Evolutionary conservation across 1,140 invertebrate species (phyloP), one percentile per base, ranked within the genome.

Genomic region (Sarcophaga peregrina): DNA sequence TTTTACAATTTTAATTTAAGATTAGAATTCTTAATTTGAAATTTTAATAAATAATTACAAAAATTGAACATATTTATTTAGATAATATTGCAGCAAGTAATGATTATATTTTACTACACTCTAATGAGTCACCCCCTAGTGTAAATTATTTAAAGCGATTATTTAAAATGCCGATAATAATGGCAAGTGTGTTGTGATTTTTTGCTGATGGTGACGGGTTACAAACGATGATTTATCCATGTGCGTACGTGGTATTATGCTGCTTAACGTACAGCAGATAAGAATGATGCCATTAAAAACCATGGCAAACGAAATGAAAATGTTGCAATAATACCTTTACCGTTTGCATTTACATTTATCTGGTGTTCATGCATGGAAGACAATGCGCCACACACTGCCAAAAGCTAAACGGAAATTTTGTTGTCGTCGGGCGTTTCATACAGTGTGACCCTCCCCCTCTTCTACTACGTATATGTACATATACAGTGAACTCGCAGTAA

Each of bases 351-450:
- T 68, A 58, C 54, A 13, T 58, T 58, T 58, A 58, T 58, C 54
- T 58, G 25, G 1, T 13, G 20, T 68, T 68, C 62, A 25, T 20
- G 62, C 62, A 68, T 20, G 17, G 10, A 9, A 68, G 62, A 17
- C 62, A 58, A 58, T 58, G 75, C 75, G 17, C 8, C 62, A 25
- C 15, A 78, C 47, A 78, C 17, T 78, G 75, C 75, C 75, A 8
- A 78, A 52, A 78, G 75, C 75, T 78, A 78, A 78, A 78, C 75
- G 75, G 75, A 78, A 78, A 78, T 78, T 78, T 78, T 37, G 75
- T 52, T 78, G 75, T 52, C 75, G 75, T 11, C 37, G 75, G 75
- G 3, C 37, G 75, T 78, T 25, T 17, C 62, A 68, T 58, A n/a
- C 54, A 58, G 15, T n/a, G n/a, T 5, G 25, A 37, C 25, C 4